Evolutionary conservation across 2,888 invertebrate genomes (phyloP), one percentile per base, ranked within the genome.

Genomic region (Eretmocerus hayati): DNA sequence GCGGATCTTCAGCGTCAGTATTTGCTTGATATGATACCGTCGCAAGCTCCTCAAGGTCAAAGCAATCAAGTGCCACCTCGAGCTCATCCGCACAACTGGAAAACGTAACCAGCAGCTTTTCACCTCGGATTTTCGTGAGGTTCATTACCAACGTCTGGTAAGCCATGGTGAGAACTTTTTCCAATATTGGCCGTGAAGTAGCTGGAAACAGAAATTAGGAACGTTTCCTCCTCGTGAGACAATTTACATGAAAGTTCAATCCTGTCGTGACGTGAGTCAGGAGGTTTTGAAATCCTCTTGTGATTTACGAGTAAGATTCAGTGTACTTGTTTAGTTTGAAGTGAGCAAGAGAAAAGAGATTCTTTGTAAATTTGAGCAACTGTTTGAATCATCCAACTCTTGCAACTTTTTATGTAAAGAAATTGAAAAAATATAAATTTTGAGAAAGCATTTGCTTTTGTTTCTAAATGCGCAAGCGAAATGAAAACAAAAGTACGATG

Each of bases 1-100:
- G 88, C 88, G 4, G 90, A 90, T 69, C 77, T 90, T 56, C 95
- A 95, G 76, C 79, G 95, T 48, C 95, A 95, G 77, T 95, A 95
- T 77, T 80, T 96, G 65, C 80, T 96, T 55, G 95, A 96, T 73
- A 93, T 96, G 92, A 91, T 95, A 65, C 91, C 92, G 48, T 81
- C 77, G 52, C 74, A 75, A 48, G 70, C 75, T 20, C 63, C 69
- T 2, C 71, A 70, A 48, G 74, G 73, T 18, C 77, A 76, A 58
- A 62, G 65, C 20, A 74, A 75, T 55, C 71, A 71, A 55, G 66
- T 66, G 40, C 66, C 69, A 42, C 63, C 70, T 2, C 62, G 71
- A 45, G 66, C 69, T 53, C 69, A 71, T 56, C 69, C 69, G 19
- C 77, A 78, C 66, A 80, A 80, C 61, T 80, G 80, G 80, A 80